These are phyloP conservation scores for Eptesicus fuscus DNA, from an alignment of 2,113 vertebrate species.

Conservation along the genomic window DNA sequence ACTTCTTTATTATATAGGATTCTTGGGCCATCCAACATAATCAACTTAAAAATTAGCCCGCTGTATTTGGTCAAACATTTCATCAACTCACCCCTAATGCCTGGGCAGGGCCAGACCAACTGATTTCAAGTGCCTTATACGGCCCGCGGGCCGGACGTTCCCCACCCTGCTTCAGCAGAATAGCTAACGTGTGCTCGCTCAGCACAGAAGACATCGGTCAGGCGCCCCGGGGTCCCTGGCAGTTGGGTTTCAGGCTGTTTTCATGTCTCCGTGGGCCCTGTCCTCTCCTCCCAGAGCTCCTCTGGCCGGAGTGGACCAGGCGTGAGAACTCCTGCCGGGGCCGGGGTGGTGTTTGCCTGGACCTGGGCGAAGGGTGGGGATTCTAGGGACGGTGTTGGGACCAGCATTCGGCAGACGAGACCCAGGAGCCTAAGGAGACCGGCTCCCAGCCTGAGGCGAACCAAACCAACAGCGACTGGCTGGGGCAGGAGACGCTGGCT, in stretches of 20 bases:
- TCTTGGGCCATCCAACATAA: rapidly evolving
- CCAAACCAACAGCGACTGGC: slow-evolving; percentile 35
- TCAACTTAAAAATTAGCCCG: no score
- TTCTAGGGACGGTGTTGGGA: neutral
- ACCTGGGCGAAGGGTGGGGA: neutral
- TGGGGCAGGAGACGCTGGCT: slow-evolving; percentile 27
- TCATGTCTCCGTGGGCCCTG: slow-evolving; percentile 28
- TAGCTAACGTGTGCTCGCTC: no score
- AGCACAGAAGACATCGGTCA: no score
- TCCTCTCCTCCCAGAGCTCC: slow-evolving; percentile 7
- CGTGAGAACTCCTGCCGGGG: neutral
- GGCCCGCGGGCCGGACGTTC: no score
- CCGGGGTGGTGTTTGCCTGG: neutral
- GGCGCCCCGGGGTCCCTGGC: neutral
- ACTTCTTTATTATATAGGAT: no score
- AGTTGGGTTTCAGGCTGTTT: slow-evolving; percentile 53
- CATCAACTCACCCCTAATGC: no score
- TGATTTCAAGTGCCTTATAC: no score
- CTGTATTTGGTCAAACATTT: no score
- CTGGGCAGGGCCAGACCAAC: no score
- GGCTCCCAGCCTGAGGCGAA: neutral
- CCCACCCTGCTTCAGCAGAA: no score
- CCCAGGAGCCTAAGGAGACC: slow-evolving; percentile 36
- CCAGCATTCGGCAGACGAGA: slow-evolving; percentile 14
- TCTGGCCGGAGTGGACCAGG: neutral